Evolutionary conservation across 2,113 vertebrate species (phyloP).

Genomic region (Onychorhynchus coronatus): DNA sequence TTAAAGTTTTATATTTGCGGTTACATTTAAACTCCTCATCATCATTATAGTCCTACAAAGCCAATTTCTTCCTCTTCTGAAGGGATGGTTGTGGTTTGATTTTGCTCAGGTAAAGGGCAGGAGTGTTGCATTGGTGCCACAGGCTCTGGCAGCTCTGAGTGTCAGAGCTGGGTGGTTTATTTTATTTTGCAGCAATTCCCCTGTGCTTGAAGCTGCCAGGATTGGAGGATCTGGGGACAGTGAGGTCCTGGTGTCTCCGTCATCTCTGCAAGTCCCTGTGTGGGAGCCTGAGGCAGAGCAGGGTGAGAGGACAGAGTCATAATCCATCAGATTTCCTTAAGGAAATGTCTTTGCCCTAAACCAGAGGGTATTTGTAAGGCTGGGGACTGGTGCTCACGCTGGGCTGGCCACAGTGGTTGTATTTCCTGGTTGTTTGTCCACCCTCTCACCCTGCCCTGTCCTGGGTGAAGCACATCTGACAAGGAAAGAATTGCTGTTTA

Average conservation of each 20-base stretch:
- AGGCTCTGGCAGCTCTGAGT: neutral
- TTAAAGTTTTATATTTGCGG: conserved; percentile 57
- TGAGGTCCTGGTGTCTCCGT: neutral
- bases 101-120: neutral
- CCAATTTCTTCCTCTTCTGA: conserved; percentile 12
- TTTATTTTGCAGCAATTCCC: neutral
- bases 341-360: neutral
- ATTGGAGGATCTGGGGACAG: neutral
- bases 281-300: neutral
- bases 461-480: neutral
- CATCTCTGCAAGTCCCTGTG: rapidly evolving
- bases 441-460: neutral
- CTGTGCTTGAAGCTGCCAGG: neutral
- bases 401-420: neutral
- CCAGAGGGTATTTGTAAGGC: neutral
- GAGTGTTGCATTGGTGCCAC: rapidly evolving
- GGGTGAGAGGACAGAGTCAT: neutral
- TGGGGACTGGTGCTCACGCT: neutral
- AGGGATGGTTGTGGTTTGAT: neutral
- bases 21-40: conserved; percentile 59
- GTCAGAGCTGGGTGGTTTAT: neutral
- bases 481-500: neutral
- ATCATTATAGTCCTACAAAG: neutral
- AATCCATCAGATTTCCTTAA: neutral
- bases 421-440: neutral